Conservation (phyloP, 2,888 invertebrate genomes). For the Mythimna impura region DNA sequence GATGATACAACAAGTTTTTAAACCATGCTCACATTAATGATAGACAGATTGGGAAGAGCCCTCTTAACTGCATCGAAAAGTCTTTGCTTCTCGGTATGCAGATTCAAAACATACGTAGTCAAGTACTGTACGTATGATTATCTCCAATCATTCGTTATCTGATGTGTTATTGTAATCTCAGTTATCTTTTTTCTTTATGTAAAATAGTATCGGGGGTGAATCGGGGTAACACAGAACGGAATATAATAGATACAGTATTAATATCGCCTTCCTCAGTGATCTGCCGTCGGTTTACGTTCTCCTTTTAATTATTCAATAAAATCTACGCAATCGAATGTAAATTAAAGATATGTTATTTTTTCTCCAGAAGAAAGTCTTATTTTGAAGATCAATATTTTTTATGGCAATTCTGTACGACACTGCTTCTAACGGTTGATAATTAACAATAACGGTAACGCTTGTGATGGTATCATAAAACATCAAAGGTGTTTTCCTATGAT, state of each 20-base stretch:
- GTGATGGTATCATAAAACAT: background rate
- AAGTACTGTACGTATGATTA: conserved; percentile 37
- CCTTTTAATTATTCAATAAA: conserved; percentile 49
- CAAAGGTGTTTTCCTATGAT: conserved; percentile 12
- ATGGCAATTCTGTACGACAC: background rate
- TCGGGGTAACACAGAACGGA: conserved; percentile 39
- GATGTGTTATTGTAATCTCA: conserved; percentile 58
- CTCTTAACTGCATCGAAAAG: background rate
- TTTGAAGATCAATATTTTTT: conserved; percentile 10
- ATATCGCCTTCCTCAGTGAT: conserved; percentile 34
- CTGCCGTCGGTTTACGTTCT: conserved; percentile 28
- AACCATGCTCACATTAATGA: too few relatives aligned
- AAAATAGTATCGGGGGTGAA: conserved; percentile 56
- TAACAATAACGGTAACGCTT: background rate
- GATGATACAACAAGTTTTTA: too few relatives aligned
- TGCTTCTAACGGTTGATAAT: background rate
- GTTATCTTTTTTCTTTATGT: conserved; percentile 63
- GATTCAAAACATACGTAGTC: conserved; percentile 23
- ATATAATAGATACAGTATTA: conserved; percentile 53
- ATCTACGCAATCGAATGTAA: conserved; percentile 36
- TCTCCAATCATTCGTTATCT: conserved; percentile 43
- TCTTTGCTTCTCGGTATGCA: background rate
- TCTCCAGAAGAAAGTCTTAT: background rate
- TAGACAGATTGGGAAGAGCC: too few relatives aligned
- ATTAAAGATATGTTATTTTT: conserved; percentile 8